Evolutionary conservation across 2,888 invertebrate species (phyloP), one percentile per base, ranked within the genome.

Genomic region (Harpagoxenus sublaevis): DNA sequence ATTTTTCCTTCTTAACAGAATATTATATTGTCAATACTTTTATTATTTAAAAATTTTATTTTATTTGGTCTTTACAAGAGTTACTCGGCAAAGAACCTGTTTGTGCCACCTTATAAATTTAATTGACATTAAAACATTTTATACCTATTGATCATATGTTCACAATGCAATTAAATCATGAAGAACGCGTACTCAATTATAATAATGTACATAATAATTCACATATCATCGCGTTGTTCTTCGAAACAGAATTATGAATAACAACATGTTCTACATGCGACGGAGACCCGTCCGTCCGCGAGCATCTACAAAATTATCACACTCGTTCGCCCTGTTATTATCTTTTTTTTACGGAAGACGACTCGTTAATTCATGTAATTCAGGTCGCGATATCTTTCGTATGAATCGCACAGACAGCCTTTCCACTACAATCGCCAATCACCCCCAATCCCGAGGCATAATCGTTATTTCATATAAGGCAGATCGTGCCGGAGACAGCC

Each of bases 401-500:
- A 23, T 15, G 35, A 48, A 75, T 75, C 75, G 75, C 57, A 39
- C 39, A 12, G 51, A 28, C 57, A 12, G 18, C 53, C n/a, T n/a
- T 48, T n/a, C 57, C 10, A 8, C 15, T 15, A 23, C 35, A 35
- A 6, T 35, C 35, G 6, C 35, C 35, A 35, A 6, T 35, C 35
- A 35, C 35, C 6, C 35, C 35, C 53, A 23, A 28, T 77, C 63
- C 82, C 78, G 35, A 86, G 83, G 84, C 79, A 65, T 89, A 87
- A 92, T 85, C 71, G 86, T 90, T 87, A 89, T 85, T 84, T 91
- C 90, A 88, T 91, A 92, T 91, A 94, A 94, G 92, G 84, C 94
- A 98, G 98, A 98, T 98, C 93, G 97, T 97, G 87, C 97, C 98
- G 79, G 98, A 98, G 94, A 99, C 99, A 23, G 98, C 98, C 53